Base-by-base conservation (phyloP, 2,888 invertebrate genomes). In the Phanerotoma sp. region DNA sequence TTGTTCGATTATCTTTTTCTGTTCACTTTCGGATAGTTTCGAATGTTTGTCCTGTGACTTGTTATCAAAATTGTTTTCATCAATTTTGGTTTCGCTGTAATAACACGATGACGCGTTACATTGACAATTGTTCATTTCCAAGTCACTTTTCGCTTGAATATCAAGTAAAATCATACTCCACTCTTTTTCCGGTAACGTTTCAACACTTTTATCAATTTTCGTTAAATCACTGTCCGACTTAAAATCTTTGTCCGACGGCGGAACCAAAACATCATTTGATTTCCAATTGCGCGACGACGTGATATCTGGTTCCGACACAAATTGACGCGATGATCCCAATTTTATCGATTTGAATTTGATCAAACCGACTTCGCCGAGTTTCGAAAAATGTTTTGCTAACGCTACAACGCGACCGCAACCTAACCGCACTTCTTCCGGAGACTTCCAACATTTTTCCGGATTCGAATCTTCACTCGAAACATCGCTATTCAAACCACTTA, bases 361-460 rank as follows among this genome's bases (percentile, higher is more conserved):
- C 9, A 77, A 54, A 3, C 77, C 77, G 0, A 75, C 72, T 10
- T 77, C 77, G 2, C 77, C 78, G 15, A 79, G 71, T 35, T 74
- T 68, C 0, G 79, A 78, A 51, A 89, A 90, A 72, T 86, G 87
- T 69, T 85, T 85, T 0, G 88, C 81, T 55, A 90, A 77, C 35
- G 85, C 86, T 54, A 85, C 86, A 1, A 89, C 89, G 72, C 86
- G 83, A 1, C 88, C 88, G 54, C 83, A 82, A 0, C 87, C 85
- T 16, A 87, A 82, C 53, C 86, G 77, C 48, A 84, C 84, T 64
- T 87, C 86, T 63, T 86, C 86, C 0, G 87, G 87, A 0, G 86
- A 86, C 66, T 83, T 85, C 87, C 87, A 87, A 16, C 84, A 85
- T 62, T 84, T 86, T 16, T 75, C 76, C 18, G 62, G 63, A 4